Percentiles rank a stretch among this genome's conserved stretches.
Evolutionary conservation across 2,113 vertebrate genomes (phyloP).

Genomic region (Lanius ludovicianus): DNA sequence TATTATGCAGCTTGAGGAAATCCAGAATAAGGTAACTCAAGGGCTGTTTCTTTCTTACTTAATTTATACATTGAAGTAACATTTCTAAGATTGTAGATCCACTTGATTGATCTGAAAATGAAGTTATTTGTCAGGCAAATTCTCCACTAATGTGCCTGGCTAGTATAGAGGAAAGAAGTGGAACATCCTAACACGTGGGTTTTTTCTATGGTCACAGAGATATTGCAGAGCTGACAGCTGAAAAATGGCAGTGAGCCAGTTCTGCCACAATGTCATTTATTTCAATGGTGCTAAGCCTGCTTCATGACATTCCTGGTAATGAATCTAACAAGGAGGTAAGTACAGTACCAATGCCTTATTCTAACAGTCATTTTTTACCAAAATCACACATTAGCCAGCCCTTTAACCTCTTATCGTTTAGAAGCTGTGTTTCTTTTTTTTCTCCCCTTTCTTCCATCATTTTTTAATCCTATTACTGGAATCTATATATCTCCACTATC

Average conservation of each 20-base stretch:
- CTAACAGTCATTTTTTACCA: constrained; percentile 27
- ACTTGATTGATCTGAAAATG: not conserved
- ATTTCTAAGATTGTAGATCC: not conserved
- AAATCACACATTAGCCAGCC: not conserved
- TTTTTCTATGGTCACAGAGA: not conserved
- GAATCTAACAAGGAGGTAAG: constrained; percentile 29
- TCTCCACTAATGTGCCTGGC: not conserved
- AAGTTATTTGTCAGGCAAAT: not conserved
- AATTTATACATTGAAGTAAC: not conserved
- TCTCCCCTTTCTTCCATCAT: not conserved
- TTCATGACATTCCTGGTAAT: constrained; percentile 25
- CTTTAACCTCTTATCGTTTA: constrained; percentile 10
- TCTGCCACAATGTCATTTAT: constrained; percentile 26
- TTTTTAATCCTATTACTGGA: constrained; percentile 7
- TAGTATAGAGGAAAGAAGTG: not conserved
- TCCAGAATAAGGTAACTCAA: not conserved
- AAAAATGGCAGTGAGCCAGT: constrained; percentile 14
- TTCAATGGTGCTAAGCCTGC: constrained; percentile 1
- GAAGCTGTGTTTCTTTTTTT: not conserved
- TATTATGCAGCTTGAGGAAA: not conserved
- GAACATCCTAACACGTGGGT: not conserved
- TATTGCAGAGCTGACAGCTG: not conserved
- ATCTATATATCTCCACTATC: not conserved
- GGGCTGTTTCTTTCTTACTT: not conserved
- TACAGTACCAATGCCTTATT: not conserved